Percentiles rank a stretch among this genome's conserved stretches.
Evolutionary conservation across 2,113 vertebrate genomes (phyloP).

Genomic region (Atlantisia rogersi): DNA sequence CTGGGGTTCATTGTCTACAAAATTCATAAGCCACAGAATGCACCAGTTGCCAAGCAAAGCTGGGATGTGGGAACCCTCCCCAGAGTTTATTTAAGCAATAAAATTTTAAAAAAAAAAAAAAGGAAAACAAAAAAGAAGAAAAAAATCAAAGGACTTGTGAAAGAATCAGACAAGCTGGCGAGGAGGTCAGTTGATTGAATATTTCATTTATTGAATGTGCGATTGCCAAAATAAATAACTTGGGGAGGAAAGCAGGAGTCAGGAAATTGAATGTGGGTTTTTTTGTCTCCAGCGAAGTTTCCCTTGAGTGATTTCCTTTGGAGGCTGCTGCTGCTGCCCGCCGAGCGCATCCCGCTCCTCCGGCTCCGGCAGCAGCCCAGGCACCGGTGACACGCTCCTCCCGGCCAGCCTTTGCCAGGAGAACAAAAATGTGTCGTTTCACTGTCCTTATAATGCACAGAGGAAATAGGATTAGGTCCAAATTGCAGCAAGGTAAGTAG

Average conservation of each 20-base stretch:
- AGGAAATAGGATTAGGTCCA: constrained; percentile 77
- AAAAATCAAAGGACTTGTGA: background rate
- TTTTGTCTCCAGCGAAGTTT: constrained; percentile 78
- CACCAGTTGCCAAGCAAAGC: constrained; percentile 27
- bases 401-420: background rate
- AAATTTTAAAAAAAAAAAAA: background rate
- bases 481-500: constrained; percentile 77
- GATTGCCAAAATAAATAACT: constrained; percentile 77
- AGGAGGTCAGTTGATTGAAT: constrained; percentile 27
- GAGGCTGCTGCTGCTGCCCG: constrained; percentile 61
- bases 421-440: constrained; percentile 49
- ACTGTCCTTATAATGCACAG: constrained; percentile 43
- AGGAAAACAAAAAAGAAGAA: background rate
- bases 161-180: constrained; percentile 8
- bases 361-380: background rate
- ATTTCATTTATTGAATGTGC: constrained; percentile 57
- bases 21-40: constrained; percentile 22
- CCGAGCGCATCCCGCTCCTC: background rate
- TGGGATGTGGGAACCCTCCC: background rate
- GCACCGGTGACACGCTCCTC: background rate
- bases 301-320: constrained; percentile 83
- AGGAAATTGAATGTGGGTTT: constrained; percentile 71
- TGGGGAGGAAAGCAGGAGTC: constrained; percentile 46
- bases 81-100: constrained; percentile 36
- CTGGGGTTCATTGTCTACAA: constrained; percentile 52